A percentile compares a stretch with the other conserved stretches of the same genome.
These are phyloP conservation scores for Tinamus guttatus DNA, from an alignment of 2,113 vertebrate species.

Conservation along the genomic window DNA sequence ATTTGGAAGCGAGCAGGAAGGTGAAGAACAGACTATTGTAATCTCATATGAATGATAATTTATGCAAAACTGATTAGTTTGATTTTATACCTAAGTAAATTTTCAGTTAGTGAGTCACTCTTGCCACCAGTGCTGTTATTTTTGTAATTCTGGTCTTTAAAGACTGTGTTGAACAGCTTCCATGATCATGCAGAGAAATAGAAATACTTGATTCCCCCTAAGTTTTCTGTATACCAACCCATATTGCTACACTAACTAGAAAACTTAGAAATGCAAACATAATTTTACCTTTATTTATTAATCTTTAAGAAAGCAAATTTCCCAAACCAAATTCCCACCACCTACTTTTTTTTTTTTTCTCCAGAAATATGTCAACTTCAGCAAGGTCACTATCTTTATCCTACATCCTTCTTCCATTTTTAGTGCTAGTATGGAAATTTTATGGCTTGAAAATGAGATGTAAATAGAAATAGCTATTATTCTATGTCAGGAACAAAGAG, in stretches of 20 bases:
- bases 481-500: slow-evolving; percentile 14
- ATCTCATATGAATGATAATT: neutral
- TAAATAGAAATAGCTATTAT: slow-evolving; percentile 56
- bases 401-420: neutral
- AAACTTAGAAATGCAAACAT: neutral
- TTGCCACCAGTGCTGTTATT: neutral
- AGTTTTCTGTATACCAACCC: neutral
- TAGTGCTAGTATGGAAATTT: neutral
- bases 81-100: neutral
- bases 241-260: neutral
- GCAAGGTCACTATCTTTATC: neutral
- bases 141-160: neutral
- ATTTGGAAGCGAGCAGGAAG: neutral
- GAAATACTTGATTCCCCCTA: neutral
- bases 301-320: neutral
- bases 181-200: neutral
- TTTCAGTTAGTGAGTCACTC: neutral
- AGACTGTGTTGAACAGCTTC: neutral
- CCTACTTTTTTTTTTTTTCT: neutral
- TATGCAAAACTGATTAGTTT: neutral
- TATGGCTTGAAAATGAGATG: slow-evolving; percentile 18
- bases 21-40: neutral
- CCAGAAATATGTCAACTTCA: neutral
- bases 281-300: neutral
- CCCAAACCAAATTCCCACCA: neutral